These are phyloP conservation scores for Anadara kagoshimensis DNA, from an alignment of 1,140 invertebrate genomes.

Conservation along the genomic window DNA sequence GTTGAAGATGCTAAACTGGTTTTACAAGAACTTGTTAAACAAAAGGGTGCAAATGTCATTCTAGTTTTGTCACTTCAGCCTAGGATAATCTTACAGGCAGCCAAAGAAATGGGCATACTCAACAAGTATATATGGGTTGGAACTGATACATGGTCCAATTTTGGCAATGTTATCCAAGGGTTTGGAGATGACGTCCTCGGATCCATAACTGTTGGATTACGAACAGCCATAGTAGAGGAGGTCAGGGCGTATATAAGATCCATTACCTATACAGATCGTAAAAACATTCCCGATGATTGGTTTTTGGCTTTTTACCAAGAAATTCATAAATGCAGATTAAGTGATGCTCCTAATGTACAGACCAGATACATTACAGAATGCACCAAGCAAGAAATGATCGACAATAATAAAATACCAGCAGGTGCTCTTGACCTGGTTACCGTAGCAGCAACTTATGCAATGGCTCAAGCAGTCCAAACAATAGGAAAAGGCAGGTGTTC, in stretches of 20 bases:
- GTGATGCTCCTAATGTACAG: constrained; percentile 54
- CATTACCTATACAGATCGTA: constrained; percentile 59
- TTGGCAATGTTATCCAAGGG: constrained; percentile 80
- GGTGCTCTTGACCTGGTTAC: constrained; percentile 65
- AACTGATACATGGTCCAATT: constrained; percentile 75
- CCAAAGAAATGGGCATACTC: constrained; percentile 42
- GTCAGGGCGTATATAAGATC: constrained; percentile 62
- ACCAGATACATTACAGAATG: constrained; percentile 35
- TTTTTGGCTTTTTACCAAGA: constrained; percentile 75
- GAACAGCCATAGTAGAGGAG: constrained; percentile 73
- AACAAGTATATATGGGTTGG: constrained; percentile 57
- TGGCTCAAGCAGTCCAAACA: constrained; percentile 61
- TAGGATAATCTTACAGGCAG: constrained; percentile 44
- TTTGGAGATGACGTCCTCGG: constrained; percentile 83
- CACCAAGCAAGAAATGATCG: constrained; percentile 21
- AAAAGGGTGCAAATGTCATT: constrained; percentile 49
- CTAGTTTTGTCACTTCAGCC: constrained; percentile 57
- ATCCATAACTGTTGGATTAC: constrained; percentile 83
- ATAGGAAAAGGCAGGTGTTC: constrained; percentile 9
- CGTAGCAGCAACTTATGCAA: constrained; percentile 66
- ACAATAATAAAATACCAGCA: constrained; percentile 9
- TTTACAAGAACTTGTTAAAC: constrained; percentile 35
- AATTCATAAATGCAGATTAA: constrained; percentile 67
- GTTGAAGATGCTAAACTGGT: constrained; percentile 32
- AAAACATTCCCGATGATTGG: constrained; percentile 72